Base-by-base conservation (phyloP, 2,888 invertebrate genomes). In the Chorisops tibialis region DNA sequence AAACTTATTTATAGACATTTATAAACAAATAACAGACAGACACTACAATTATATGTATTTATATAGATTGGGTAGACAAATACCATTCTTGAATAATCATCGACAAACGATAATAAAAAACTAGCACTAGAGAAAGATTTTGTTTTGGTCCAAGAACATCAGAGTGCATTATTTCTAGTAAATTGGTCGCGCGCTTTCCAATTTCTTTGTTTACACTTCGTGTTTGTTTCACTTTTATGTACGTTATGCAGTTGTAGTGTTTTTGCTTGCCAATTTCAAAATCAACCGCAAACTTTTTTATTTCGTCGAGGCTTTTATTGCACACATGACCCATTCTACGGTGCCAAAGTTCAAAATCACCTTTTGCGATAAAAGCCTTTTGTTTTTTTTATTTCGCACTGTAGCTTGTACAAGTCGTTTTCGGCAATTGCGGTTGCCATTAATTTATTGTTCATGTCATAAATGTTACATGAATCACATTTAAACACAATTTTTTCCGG, bases 81-180 rank as follows among this genome's bases (percentile, higher is more conserved):
- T 1, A 67, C 59, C 59, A 63, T 68, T 4, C 67, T 38, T 5
- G 63, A 63, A 22, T 49, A 67, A 63, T 75, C 74, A 68, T 78
- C 76, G 52, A 73, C 69, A 56, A 76, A 73, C 2, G 70, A 73
- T 14, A 75, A 48, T 43, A 75, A 72, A 62, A 74, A 77, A 54
- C 64, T 70, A 2, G 67, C 66, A 3, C 74, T 72, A n/a, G 71
- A 72, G 11, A 69, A 56, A 1, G 75, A 77, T 30, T 61, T 59
- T 9, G 63, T 66, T 61, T 71, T 69, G 74, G 74, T 16, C 75
- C 75, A 65, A 74, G 73, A 3, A 75, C 63, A 67, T 77, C 75
- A 3, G 72, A 63, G 56, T 75, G 74, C 4, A 76, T 59, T n/a
- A n/a, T n/a, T n/a, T n/a, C n/a, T n/a, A n/a, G n/a, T n/a, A n/a